Evolutionary conservation across 2,113 vertebrate species (phyloP).

Genomic region (Athene noctua): DNA sequence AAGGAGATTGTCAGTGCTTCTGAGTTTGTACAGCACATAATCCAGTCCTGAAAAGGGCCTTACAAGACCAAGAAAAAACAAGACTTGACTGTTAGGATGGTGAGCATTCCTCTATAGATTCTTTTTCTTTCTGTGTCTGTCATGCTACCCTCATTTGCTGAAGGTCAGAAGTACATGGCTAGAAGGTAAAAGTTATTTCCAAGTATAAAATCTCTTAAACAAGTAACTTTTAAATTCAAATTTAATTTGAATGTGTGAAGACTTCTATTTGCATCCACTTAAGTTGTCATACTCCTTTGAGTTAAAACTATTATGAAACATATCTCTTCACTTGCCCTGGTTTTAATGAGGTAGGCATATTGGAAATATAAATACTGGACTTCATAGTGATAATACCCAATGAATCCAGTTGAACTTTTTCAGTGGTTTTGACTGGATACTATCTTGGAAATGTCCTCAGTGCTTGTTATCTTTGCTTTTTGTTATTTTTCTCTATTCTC

Average conservation of each 20-base stretch:
- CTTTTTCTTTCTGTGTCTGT: background rate
- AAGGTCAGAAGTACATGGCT: background rate
- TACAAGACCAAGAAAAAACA: background rate
- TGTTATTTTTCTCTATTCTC: background rate
- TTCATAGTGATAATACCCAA: background rate
- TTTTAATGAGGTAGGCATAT: background rate
- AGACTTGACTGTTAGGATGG: background rate
- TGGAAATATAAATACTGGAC: background rate
- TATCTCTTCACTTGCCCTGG: background rate
- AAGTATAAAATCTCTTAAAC: background rate
- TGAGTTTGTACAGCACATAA: background rate
- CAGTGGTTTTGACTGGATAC: background rate
- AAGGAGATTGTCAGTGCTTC: background rate
- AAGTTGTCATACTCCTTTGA: background rate
- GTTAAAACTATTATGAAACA: background rate
- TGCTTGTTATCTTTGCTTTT: background rate
- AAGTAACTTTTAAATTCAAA: background rate
- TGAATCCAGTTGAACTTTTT: background rate
- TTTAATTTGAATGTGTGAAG: background rate
- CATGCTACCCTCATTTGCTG: background rate
- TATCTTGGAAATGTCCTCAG: background rate
- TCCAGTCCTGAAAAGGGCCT: background rate
- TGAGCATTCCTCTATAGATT: background rate
- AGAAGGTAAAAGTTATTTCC: background rate
- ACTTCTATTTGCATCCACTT: background rate